A percentile compares a stretch with the other conserved stretches of the same genome.
Evolutionary conservation across 2,113 vertebrate species (phyloP).

Genomic region (Apodemus sylvaticus): DNA sequence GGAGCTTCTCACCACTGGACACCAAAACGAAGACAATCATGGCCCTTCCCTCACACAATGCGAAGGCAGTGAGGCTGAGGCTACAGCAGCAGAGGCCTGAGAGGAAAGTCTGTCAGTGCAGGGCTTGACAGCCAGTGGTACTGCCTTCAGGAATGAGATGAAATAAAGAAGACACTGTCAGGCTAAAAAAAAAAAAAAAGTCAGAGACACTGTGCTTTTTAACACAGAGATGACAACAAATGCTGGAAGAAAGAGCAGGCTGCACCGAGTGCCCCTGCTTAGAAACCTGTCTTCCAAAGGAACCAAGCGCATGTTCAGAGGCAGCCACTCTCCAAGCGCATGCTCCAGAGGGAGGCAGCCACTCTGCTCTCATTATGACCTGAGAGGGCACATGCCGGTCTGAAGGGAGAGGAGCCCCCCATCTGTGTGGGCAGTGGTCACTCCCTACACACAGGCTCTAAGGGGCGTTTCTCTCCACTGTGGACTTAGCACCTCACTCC

Average conservation of each 20-base stretch:
- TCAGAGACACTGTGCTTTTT: neutral
- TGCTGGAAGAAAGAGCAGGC: neutral
- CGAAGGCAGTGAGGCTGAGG: neutral
- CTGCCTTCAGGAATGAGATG: neutral
- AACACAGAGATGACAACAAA: neutral
- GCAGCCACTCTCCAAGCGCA: neutral
- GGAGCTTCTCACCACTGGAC: neutral
- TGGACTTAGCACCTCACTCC: neutral
- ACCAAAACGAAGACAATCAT: too few species aligned
- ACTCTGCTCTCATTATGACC: neutral
- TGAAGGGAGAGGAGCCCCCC: conserved; percentile 1
- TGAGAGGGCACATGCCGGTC: neutral
- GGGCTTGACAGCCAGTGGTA: neutral
- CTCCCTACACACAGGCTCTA: neutral
- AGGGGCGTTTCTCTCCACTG: neutral
- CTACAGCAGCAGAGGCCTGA: neutral
- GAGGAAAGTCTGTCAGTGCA: neutral
- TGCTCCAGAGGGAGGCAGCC: too few species aligned
- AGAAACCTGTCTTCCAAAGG: neutral
- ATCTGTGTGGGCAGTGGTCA: neutral
- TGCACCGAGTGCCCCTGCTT: neutral
- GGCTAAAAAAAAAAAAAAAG: neutral
- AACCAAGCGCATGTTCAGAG: neutral
- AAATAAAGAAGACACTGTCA: neutral
- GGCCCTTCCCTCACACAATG: neutral